Conservation (phyloP, 2,888 invertebrate genomes). For the Ormia ochracea region DNA sequence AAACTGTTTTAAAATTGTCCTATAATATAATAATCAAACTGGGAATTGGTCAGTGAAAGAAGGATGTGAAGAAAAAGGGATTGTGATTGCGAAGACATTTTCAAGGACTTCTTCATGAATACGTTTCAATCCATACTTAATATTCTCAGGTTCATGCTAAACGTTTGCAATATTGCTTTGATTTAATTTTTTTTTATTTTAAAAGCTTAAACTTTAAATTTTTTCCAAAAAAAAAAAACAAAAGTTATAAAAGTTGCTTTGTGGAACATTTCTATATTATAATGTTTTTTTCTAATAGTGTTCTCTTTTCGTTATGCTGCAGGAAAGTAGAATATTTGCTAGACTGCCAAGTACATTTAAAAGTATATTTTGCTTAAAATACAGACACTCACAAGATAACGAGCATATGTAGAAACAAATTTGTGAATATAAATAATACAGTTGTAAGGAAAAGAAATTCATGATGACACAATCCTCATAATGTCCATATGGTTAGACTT, state of each 20-base stretch:
- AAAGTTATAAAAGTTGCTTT: neutral
- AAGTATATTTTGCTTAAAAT: slow-evolving; percentile 7
- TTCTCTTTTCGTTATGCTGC: slow-evolving; percentile 35
- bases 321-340: slow-evolving; percentile 28
- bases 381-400: neutral
- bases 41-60: no score
- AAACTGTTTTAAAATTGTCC: no score
- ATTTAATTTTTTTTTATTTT: neutral
- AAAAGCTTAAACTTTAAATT: neutral
- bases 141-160: no score
- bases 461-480: slow-evolving; percentile 51
- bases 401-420: neutral
- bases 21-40: no score
- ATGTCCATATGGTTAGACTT: slow-evolving; percentile 49
- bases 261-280: slow-evolving; percentile 9
- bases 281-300: neutral
- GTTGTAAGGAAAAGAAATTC: slow-evolving; percentile 27
- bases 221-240: neutral
- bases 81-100: no score
- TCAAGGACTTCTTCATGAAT: no score
- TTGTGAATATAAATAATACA: slow-evolving; percentile 33
- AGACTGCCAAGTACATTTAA: slow-evolving; percentile 39
- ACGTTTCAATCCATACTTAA: no score
- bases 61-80: no score
- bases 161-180: no score